These are phyloP conservation scores for Mus caroli DNA, from an alignment of 2,797 vertebrate genomes.

Conservation along the genomic window DNA sequence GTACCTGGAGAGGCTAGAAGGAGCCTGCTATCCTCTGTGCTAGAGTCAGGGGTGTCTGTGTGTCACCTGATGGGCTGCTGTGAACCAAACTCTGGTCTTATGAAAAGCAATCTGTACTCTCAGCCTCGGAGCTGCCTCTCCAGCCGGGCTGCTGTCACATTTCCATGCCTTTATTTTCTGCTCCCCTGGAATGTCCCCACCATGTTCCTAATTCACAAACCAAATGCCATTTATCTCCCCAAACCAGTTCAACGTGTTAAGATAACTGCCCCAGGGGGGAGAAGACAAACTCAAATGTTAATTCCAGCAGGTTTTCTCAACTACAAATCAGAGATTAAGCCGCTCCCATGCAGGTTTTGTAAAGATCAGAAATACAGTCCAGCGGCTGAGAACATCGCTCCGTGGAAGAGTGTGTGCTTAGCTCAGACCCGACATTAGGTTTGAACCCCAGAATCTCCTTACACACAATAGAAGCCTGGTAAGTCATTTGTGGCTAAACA, in stretches of 20 bases:
- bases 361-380: conserved; percentile 30
- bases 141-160: neutral
- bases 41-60: neutral
- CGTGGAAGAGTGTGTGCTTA: neutral
- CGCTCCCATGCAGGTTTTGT: neutral
- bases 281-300: conserved; percentile 40
- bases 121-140: neutral
- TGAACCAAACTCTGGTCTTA: neutral
- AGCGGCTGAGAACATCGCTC: neutral
- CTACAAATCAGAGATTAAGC: conserved; percentile 1
- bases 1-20: too few relatives aligned
- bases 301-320: conserved; percentile 18
- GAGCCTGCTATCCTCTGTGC: too few relatives aligned
- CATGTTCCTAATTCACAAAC: neutral
- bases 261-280: neutral
- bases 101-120: neutral
- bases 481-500: conserved; percentile 21
- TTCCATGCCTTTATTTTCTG: neutral
- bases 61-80: neutral
- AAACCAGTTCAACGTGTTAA: conserved; percentile 35
- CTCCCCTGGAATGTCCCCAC: neutral
- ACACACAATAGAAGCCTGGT: neutral
- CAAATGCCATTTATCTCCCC: conserved; percentile 14
- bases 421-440: neutral
- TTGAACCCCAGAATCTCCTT: neutral